Percentiles rank a stretch among this genome's conserved stretches.
These are phyloP conservation scores for Sialia sialis DNA, from an alignment of 2,113 vertebrate genomes.

Conservation along the genomic window DNA sequence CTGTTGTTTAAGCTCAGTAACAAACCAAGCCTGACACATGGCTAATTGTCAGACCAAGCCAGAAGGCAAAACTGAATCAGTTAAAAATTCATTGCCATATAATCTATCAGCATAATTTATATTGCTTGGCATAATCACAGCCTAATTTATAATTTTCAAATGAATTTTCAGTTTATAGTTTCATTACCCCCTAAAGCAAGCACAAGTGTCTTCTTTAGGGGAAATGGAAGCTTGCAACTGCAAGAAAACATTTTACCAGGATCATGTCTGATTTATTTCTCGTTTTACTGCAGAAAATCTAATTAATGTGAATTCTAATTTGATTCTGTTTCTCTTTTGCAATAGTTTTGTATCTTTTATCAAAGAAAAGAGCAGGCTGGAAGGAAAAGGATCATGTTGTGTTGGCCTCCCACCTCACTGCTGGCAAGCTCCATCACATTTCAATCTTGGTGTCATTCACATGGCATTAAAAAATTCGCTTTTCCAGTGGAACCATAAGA, in stretches of 20 bases:
- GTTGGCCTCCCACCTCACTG: background rate
- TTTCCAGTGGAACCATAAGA: background rate
- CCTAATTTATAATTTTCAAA: constrained; percentile 43
- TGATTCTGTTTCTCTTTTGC: constrained; percentile 41
- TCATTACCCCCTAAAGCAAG: constrained; percentile 24
- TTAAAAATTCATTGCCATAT: background rate
- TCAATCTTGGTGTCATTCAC: background rate
- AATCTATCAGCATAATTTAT: constrained; percentile 59
- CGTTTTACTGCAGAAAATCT: constrained; percentile 31
- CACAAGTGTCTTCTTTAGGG: constrained; percentile 37
- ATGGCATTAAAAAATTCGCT: background rate
- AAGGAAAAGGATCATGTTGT: background rate
- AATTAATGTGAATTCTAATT: constrained; percentile 57
- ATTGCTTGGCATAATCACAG: constrained; percentile 28
- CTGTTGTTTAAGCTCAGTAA: background rate
- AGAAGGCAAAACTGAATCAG: background rate
- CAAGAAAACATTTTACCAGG: background rate
- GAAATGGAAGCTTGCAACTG: constrained; percentile 7
- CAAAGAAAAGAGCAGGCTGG: background rate
- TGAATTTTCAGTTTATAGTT: constrained; percentile 10
- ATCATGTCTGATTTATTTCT: constrained; percentile 47
- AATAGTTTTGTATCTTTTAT: constrained; percentile 18
- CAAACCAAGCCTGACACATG: background rate
- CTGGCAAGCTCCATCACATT: background rate
- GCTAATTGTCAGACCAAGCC: background rate